These are phyloP conservation scores for Agonopterix subpropinquella DNA, from an alignment of 2,888 invertebrate genomes.

Conservation along the genomic window DNA sequence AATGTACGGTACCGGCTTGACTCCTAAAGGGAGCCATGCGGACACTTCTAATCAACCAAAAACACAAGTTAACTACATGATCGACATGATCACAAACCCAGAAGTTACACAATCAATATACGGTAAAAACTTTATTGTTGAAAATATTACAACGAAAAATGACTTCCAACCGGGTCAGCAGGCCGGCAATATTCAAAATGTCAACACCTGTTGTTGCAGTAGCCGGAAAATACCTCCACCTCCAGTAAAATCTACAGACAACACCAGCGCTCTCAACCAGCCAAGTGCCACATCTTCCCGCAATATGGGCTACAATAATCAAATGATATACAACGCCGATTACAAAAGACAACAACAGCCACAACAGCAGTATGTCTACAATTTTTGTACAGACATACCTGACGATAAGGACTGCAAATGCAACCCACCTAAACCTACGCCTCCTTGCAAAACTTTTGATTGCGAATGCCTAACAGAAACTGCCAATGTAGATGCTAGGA, in stretches of 20 bases:
- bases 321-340: slow-evolving; percentile 29
- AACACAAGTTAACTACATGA: background rate
- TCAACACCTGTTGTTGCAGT: slow-evolving; percentile 20
- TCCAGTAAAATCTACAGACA: too few relatives aligned
- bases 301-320: slow-evolving; percentile 21
- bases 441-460: slow-evolving; percentile 59
- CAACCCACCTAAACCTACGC: slow-evolving; percentile 48
- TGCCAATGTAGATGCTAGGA: slow-evolving; percentile 39
- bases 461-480: slow-evolving; percentile 53
- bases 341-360: slow-evolving; percentile 8
- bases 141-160: slow-evolving; percentile 24
- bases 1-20: slow-evolving; percentile 36
- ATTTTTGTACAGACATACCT: slow-evolving; percentile 31
- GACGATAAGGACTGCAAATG: slow-evolving; percentile 61
- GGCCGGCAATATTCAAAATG: slow-evolving; percentile 10
- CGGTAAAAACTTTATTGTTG: slow-evolving; percentile 33
- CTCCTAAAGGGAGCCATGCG: slow-evolving; percentile 29
- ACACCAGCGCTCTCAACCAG: too few relatives aligned
- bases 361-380: slow-evolving; percentile 14
- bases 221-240: too few relatives aligned
- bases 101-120: slow-evolving; percentile 25
- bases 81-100: slow-evolving; percentile 33
- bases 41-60: slow-evolving; percentile 14
- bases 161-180: slow-evolving; percentile 11
- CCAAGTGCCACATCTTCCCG: background rate